Evolutionary conservation across 2,113 vertebrate species (phyloP), one percentile per base, ranked within the genome.

Genomic region (Hydropotes inermis): DNA sequence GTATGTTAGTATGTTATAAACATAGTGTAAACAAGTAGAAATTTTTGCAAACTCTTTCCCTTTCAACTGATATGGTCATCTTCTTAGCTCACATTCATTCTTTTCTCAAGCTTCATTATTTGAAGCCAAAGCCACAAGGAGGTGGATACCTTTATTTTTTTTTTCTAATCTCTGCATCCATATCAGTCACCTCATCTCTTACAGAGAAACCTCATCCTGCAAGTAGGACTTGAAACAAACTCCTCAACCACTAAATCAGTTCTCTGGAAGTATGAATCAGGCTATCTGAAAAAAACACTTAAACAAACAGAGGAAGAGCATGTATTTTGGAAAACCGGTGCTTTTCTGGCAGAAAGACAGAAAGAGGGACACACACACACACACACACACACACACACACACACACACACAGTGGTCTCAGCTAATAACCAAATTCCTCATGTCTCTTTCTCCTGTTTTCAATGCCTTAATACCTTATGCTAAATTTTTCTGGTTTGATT

Each of bases 281-380:
- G 89, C 54, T 87, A 83, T 67, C 21, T 83, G 39, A 6, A 74
- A 28, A 28, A 97, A 95, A 87, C 36, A 57, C 89, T 97, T 97
- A 90, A 97, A 97, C 84, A 91, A 61, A 95, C 70, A 93, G 97
- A 88, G n/a, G 61, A 97, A 87, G 70, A 96, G 27, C 39, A 91
- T 81, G 60, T 61, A 81, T 95, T 95, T 96, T 60, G 70, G 55
- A 91, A 98, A 95, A 60, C 96, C 7, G 5, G 39, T 79, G 70
- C 13, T 89, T 92, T 87, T 94, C 45, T 79, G 21, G 36, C 19
- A 43, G 74, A 55, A 87, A 92, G 79, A 39, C 30, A 93, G 30
- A 92, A 28, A 86, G 55, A 89, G 4, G 78, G 8, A 70, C 4
- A 95, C 9, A 16, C 2, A 83, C 27, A 50, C 9, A 23, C 7